Conservation (phyloP, 1,140 invertebrate genomes). For the Drosophila tristis region DNA sequence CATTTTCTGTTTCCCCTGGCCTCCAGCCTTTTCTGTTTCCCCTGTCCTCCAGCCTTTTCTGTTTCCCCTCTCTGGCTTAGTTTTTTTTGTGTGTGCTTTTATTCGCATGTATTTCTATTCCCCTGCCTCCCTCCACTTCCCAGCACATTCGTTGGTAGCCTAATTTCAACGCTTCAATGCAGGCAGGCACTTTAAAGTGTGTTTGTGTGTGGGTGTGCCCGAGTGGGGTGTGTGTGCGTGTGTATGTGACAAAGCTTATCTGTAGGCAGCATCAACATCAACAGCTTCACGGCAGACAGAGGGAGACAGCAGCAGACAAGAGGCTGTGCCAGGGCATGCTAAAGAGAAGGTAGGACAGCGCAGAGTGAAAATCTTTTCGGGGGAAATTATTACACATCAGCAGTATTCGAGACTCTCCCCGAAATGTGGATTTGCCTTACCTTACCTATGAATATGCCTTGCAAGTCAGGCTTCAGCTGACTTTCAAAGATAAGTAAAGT, state of each 20-base stretch:
- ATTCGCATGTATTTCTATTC: slow-evolving; percentile 13
- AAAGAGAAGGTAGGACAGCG: too few relatives aligned
- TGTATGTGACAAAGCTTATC: slow-evolving; percentile 62
- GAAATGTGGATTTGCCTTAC: too few relatives aligned
- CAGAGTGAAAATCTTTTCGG: too few relatives aligned
- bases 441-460: too few relatives aligned
- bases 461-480: too few relatives aligned
- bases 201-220: slow-evolving; percentile 11
- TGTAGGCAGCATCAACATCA: slow-evolving; percentile 62
- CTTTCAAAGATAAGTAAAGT: slow-evolving; percentile 7
- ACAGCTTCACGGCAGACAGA: slow-evolving; percentile 32
- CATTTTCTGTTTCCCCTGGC: background rate
- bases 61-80: background rate
- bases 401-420: too few relatives aligned
- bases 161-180: slow-evolving; percentile 81
- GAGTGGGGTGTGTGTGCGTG: slow-evolving; percentile 21
- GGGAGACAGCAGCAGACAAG: background rate
- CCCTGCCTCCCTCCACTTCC: too few relatives aligned
- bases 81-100: slow-evolving; percentile 1
- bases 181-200: slow-evolving; percentile 39
- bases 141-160: slow-evolving; percentile 65
- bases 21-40: too few relatives aligned
- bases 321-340: too few relatives aligned
- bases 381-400: too few relatives aligned
- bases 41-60: slow-evolving; percentile 1